Evolutionary conservation across 2,113 vertebrate species (phyloP).

Genomic region (Colistium nudipinnis): DNA sequence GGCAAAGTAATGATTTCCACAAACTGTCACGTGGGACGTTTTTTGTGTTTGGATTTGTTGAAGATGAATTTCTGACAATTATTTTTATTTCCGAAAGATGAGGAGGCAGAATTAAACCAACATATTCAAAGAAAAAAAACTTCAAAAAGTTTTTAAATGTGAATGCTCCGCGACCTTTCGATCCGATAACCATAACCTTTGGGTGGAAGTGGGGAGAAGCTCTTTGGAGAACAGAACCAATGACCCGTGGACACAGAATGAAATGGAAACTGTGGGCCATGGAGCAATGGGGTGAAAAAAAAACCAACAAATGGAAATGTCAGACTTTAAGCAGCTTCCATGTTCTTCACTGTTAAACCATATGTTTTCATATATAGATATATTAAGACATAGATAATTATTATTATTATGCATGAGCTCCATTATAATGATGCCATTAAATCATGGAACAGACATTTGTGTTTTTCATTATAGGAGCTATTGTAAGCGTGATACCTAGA

Average conservation of each 20-base stretch:
- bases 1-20: background rate
- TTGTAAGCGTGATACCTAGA: background rate
- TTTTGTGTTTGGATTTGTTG: too few relatives aligned
- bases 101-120: too few relatives aligned
- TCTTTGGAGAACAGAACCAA: slow-evolving; percentile 39
- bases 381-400: slow-evolving; percentile 4
- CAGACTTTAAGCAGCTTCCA: slow-evolving; percentile 25
- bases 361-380: background rate
- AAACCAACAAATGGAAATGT: slow-evolving; percentile 27
- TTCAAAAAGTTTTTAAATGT: slow-evolving; percentile 13
- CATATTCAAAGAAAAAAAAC: background rate
- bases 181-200: slow-evolving; percentile 40
- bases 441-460: slow-evolving; percentile 4
- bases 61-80: too few relatives aligned
- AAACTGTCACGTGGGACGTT: too few relatives aligned
- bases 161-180: slow-evolving; percentile 54
- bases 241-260: slow-evolving; percentile 53
- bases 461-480: background rate
- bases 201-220: slow-evolving; percentile 36
- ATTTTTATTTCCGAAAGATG: too few relatives aligned
- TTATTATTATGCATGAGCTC: background rate
- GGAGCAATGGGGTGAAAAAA: background rate
- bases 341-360: slow-evolving; percentile 37
- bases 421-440: slow-evolving; percentile 23
- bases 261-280: slow-evolving; percentile 54